phyloP scores from a whole-genome alignment of 1,140 invertebrate species.

The Glomeris maerens region DNA sequence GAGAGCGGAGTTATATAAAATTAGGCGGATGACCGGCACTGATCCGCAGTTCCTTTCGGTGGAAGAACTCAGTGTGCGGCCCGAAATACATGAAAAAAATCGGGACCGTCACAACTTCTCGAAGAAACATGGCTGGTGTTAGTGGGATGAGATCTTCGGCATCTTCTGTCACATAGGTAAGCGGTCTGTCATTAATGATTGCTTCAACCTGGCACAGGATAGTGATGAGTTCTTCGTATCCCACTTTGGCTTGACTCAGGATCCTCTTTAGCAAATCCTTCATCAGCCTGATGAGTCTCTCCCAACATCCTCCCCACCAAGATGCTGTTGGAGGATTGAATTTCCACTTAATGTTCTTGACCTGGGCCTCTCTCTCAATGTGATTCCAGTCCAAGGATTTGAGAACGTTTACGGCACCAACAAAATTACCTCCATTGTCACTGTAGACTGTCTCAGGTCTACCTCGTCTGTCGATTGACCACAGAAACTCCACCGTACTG shows the following conservation, averaged over 20 bases:
- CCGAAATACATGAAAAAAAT: no score
- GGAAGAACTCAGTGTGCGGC: no score
- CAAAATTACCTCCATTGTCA: slow-evolving; percentile 28
- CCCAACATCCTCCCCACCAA: no score
- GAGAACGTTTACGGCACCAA: slow-evolving; percentile 5
- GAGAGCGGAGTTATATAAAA: no score
- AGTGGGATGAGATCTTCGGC: slow-evolving; percentile 18
- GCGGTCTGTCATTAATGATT: slow-evolving; percentile 25
- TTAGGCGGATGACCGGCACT: no score
- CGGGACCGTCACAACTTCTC: no score
- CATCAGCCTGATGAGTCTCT: slow-evolving; percentile 23
- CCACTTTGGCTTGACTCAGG: not conserved
- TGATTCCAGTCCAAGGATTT: not conserved
- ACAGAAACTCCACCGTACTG: slow-evolving; percentile 20
- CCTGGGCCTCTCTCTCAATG: not conserved
- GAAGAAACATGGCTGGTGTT: slow-evolving; percentile 22
- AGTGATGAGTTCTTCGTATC: slow-evolving; percentile 10
- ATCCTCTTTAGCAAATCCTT: slow-evolving; percentile 21
- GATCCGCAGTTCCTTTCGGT: no score
- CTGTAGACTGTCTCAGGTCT: slow-evolving; percentile 16
- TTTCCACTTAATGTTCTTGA: slow-evolving; percentile 24
- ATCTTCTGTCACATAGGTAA: slow-evolving; percentile 22
- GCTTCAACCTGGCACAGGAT: slow-evolving; percentile 18
- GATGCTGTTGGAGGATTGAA: slow-evolving; percentile 27
- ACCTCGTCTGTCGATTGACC: slow-evolving; percentile 19